Percentiles rank a stretch among this genome's conserved stretches.
These are phyloP conservation scores for Cephalotes varians DNA, from an alignment of 2,888 invertebrate genomes.

Conservation along the genomic window DNA sequence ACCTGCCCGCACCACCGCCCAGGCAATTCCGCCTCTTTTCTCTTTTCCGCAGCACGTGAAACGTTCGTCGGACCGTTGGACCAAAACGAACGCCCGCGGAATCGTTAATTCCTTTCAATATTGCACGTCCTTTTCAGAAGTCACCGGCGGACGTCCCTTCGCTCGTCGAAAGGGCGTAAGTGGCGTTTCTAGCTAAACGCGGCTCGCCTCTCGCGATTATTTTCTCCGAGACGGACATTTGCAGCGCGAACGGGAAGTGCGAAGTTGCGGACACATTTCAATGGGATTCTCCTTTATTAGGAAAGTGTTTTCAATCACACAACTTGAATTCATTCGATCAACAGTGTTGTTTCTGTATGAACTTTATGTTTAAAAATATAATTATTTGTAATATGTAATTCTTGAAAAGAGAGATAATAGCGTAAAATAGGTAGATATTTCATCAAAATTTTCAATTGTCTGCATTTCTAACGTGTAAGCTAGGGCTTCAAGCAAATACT, in stretches of 20 bases:
- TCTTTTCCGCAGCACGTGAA: slow-evolving; percentile 67
- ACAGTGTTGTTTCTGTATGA: not conserved
- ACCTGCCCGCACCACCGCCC: slow-evolving; percentile 58
- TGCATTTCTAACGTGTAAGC: not conserved
- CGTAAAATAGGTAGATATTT: not conserved
- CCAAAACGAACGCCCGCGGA: slow-evolving; percentile 77
- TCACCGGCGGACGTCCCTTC: slow-evolving; percentile 47
- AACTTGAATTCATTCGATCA: not conserved
- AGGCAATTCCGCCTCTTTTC: slow-evolving; percentile 62
- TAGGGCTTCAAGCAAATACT: not conserved
- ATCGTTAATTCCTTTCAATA: slow-evolving; percentile 84
- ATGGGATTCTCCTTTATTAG: not conserved
- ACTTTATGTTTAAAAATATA: not conserved
- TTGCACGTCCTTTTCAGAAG: slow-evolving; percentile 76
- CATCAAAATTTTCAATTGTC: not conserved
- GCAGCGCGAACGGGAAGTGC: slow-evolving; percentile 15
- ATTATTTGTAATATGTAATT: not conserved
- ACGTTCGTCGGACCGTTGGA: slow-evolving; percentile 60
- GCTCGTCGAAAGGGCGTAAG: slow-evolving; percentile 35
- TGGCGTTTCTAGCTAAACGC: slow-evolving; percentile 31
- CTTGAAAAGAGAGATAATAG: not conserved
- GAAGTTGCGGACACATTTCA: slow-evolving; percentile 25
- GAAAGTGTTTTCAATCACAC: not conserved
- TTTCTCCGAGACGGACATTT: slow-evolving; percentile 50
- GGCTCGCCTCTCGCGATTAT: slow-evolving; percentile 44